A percentile compares a stretch with the other conserved stretches of the same genome.
Evolutionary conservation across 1,140 invertebrate species (phyloP).

Genomic region (Rhysida immarginata): DNA sequence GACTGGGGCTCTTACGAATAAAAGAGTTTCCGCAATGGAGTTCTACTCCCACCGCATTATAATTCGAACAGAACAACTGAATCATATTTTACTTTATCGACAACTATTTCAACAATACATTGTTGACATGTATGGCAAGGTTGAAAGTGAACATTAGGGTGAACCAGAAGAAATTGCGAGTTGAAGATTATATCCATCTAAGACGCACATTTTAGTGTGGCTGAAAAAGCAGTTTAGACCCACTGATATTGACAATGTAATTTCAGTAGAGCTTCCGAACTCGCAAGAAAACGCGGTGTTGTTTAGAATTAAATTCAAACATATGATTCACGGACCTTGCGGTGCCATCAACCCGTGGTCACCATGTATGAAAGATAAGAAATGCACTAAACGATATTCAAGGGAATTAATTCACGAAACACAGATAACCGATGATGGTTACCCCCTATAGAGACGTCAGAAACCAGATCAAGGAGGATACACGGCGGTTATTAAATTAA

Average conservation of each 20-base stretch:
- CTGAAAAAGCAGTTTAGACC: slow-evolving; percentile 7
- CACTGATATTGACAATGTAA: slow-evolving; percentile 11
- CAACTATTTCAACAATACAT: neutral
- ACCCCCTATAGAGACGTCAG: slow-evolving; percentile 17
- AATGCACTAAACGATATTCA: slow-evolving; percentile 32
- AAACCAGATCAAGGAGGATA: neutral
- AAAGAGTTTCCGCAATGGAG: neutral
- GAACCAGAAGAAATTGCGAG: slow-evolving; percentile 12
- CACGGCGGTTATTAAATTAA: neutral
- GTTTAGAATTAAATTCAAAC: neutral
- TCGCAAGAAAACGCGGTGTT: neutral
- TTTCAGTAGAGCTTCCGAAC: slow-evolving; percentile 10
- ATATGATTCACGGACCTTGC: slow-evolving; percentile 35
- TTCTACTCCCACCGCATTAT: neutral
- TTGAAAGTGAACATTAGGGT: neutral
- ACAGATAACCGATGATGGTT: slow-evolving; percentile 7
- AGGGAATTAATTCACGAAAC: slow-evolving; percentile 10
- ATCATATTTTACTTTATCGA: neutral
- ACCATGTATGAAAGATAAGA: slow-evolving; percentile 33
- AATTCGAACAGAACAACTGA: neutral
- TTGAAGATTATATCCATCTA: slow-evolving; percentile 10
- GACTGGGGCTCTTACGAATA: neutral
- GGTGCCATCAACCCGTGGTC: slow-evolving; percentile 30
- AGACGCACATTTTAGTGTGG: slow-evolving; percentile 12
- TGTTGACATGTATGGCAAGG: too few species aligned